A percentile compares a stretch with the other conserved stretches of the same genome.
phyloP scores from a whole-genome alignment of 37 sponge, comb jelly and placozoan species.

The Dysidea cf. avara region DNA sequence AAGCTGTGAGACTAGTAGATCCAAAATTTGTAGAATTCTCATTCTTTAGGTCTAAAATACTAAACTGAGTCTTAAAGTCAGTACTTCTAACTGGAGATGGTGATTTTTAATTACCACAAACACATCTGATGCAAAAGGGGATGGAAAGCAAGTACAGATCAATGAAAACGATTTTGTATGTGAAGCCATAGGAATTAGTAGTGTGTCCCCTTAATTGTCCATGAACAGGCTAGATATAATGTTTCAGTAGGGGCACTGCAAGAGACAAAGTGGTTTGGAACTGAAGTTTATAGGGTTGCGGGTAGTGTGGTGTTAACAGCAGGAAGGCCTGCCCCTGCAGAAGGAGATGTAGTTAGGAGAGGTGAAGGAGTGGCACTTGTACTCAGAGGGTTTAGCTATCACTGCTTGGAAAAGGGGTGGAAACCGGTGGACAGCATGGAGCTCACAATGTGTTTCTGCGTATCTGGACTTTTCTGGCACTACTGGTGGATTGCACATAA shows the following conservation, averaged over 20 bases:
- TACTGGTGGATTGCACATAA: conserved; percentile 3
- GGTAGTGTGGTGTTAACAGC: conserved; percentile 13
- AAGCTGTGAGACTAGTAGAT: no score
- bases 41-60: no score
- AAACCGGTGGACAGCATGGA: conserved; percentile 14
- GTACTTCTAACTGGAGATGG: no score
- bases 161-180: no score
- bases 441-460: not conserved
- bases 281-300: not conserved
- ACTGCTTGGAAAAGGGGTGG: conserved; percentile 36
- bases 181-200: no score
- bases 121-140: no score
- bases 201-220: no score
- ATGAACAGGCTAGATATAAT: conserved; percentile 9
- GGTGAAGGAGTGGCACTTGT: conserved; percentile 45
- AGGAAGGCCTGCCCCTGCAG: not conserved
- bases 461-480: not conserved
- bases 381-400: conserved; percentile 13
- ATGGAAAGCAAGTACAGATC: no score
- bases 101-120: no score
- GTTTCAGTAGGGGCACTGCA: conserved; percentile 6
- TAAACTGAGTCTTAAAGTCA: no score
- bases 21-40: no score
- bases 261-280: conserved; percentile 22
- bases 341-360: not conserved